Percentiles rank a stretch among this genome's conserved stretches.
These are phyloP conservation scores for Marasmarcha lunaedactyla DNA, from an alignment of 2,888 invertebrate genomes.

Conservation along the genomic window DNA sequence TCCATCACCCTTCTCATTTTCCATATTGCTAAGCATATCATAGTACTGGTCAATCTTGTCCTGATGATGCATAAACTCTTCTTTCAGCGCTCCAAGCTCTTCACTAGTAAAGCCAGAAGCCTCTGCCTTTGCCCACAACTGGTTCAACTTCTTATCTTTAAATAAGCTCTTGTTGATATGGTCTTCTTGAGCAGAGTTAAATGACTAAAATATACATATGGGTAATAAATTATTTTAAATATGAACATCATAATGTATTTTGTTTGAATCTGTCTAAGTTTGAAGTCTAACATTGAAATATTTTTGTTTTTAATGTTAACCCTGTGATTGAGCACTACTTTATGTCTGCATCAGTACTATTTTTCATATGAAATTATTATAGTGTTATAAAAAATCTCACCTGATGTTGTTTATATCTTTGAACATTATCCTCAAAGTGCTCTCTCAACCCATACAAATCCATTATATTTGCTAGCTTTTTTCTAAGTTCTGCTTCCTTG, in stretches of 20 bases:
- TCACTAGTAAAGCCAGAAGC: conserved; percentile 86
- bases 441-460: conserved; percentile 83
- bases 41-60: conserved; percentile 93
- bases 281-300: too few species aligned
- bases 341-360: too few species aligned
- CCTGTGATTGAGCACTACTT: too few species aligned
- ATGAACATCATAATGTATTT: too few species aligned
- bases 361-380: too few species aligned
- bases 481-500: conserved; percentile 83
- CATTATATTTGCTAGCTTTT: conserved; percentile 86
- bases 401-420: conserved; percentile 67
- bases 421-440: conserved; percentile 78
- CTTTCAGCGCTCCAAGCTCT: conserved; percentile 84
- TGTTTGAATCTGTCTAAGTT: too few species aligned
- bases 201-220: conserved; percentile 27
- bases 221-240: not conserved
- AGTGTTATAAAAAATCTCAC: too few species aligned
- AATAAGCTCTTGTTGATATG: conserved; percentile 82
- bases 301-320: too few species aligned
- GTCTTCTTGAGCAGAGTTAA: conserved; percentile 63
- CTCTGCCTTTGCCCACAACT: conserved; percentile 92
- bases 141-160: conserved; percentile 90
- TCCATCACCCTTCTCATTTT: conserved; percentile 64
- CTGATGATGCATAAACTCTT: conserved; percentile 93
- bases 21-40: conserved; percentile 78